Base-by-base conservation (phyloP, 2,113 vertebrate genomes). In the Tachysurus vachellii region DNA sequence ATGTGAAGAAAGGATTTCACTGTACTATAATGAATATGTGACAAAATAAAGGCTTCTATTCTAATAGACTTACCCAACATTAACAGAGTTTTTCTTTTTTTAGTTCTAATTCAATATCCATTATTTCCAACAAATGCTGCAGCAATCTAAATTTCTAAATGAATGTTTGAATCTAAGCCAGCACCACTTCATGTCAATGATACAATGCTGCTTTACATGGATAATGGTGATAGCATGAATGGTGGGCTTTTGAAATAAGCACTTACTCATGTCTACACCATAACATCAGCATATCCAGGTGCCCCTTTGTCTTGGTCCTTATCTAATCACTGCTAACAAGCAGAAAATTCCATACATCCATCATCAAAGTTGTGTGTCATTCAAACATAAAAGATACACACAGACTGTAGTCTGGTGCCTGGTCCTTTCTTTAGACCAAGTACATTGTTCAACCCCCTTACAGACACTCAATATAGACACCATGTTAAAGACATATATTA, bases 321-420 rank as follows among this genome's bases (percentile, higher is more conserved):
- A 86, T 86, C 76, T 56, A 80, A 87, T 87, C 73, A 68, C 23
- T 12, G n/a, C 59, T 83, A 68, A 87, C 50, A 26, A 87, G 86
- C 61, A 57, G 86, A 79, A 76, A 76, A 64, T 77, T 80, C 80
- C 86, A 87, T 28, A 26, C 68, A 87, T 82, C 66, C 86, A 83
- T 76, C 44, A 87, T 64, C 56, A 87, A 42, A 61, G 36, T 76
- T 70, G 44, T 73, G 36, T 87, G 80, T 21, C 59, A 12, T 61
- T 82, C 53, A 56, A 50, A 76, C 80, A 83, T 76, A 1, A 87
- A 83, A 76, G 57, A 13, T 44, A 42, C 56, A 61, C 3, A 53
- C 70, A 64, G 44, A 77, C 10, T 12, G 62, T 42, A 66, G 71
- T 47, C 75, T 77, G 21, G 56, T 70, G 71, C 42, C 62, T 54